Evolutionary conservation across 2,113 vertebrate genomes (phyloP).

Genomic region (Erpornis zantholeuca): DNA sequence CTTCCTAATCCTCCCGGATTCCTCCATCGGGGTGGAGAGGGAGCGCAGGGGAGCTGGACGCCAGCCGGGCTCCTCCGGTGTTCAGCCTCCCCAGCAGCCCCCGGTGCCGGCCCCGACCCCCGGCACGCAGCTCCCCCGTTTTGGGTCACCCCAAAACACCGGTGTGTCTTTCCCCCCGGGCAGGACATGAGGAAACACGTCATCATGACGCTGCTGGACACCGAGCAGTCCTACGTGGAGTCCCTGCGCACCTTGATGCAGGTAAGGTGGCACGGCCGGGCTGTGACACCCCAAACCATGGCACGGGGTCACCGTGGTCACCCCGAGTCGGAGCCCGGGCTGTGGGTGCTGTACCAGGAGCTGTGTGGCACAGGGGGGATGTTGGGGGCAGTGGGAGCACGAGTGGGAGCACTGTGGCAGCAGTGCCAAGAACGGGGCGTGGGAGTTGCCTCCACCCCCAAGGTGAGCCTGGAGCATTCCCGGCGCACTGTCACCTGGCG

Average conservation of each 20-base stretch:
- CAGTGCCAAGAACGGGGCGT: rapidly evolving
- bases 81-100: not conserved
- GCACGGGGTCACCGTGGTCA: rapidly evolving
- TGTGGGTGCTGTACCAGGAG: not conserved
- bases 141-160: not conserved
- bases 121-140: not conserved
- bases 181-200: slow-evolving; percentile 99
- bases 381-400: not conserved
- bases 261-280: slow-evolving; percentile 64
- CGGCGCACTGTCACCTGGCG: not conserved
- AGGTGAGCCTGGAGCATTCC: rapidly evolving
- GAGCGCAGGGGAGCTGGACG: slow-evolving; percentile 18
- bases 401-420: not conserved
- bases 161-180: not conserved
- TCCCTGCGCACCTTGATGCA: slow-evolving; percentile 93
- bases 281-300: rapidly evolving
- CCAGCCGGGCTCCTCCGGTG: not conserved
- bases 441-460: not conserved
- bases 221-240: slow-evolving; percentile 97
- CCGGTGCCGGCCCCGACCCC: not conserved
- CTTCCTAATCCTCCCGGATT: slow-evolving; percentile 65
- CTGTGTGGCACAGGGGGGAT: rapidly evolving
- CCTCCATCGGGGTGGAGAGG: slow-evolving; percentile 47
- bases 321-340: rapidly evolving
- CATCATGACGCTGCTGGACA: slow-evolving; percentile 96